phyloP scores from a whole-genome alignment of 2,113 vertebrate species.

The Lutjanus erythropterus region DNA sequence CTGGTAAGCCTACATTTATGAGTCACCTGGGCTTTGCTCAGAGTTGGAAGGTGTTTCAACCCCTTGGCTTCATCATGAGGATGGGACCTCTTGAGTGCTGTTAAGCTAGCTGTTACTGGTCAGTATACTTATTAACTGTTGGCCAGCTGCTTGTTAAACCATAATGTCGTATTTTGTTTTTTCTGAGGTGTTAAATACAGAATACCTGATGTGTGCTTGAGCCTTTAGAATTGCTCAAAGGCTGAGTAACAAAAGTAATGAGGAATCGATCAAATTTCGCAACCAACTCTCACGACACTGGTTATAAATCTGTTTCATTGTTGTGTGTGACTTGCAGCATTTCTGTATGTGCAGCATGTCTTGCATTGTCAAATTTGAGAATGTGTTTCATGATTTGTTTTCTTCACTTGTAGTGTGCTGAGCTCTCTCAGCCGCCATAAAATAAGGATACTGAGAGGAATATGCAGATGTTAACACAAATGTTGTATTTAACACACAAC shows the following conservation, averaged over 20 bases:
- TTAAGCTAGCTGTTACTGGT: background rate
- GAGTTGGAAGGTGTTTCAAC: background rate
- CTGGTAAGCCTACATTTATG: background rate
- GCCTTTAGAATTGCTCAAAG: background rate
- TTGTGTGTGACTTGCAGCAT: background rate
- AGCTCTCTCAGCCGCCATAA: background rate
- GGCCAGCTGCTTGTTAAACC: background rate
- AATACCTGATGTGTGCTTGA: background rate
- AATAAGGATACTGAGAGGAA: background rate
- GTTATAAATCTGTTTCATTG: background rate
- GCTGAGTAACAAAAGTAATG: conserved; percentile 6
- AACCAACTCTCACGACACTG: no score
- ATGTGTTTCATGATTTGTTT: background rate
- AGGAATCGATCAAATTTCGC: no score
- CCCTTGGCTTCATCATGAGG: background rate
- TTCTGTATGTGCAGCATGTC: background rate
- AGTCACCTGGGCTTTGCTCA: conserved; percentile 7
- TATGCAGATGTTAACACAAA: background rate
- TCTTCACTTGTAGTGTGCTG: background rate
- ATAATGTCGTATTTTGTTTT: background rate
- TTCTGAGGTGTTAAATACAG: background rate
- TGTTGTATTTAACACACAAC: background rate
- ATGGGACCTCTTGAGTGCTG: background rate
- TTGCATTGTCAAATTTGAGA: background rate
- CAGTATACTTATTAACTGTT: background rate